These are phyloP conservation scores for Sturmia bella DNA, from an alignment of 2,888 invertebrate genomes.

Conservation along the genomic window DNA sequence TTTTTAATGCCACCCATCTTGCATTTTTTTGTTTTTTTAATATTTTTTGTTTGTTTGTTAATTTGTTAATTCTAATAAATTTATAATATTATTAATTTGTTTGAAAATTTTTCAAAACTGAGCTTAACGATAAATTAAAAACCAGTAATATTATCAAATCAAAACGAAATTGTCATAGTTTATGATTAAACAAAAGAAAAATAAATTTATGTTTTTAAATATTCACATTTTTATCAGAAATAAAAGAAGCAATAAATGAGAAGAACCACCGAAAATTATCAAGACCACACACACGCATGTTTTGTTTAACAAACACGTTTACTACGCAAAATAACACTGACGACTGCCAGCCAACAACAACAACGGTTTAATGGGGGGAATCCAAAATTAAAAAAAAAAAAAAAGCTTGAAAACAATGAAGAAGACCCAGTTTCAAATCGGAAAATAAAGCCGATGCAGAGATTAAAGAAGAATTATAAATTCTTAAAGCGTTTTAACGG, in stretches of 20 bases:
- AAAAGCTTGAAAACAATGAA: slow-evolving; percentile 6
- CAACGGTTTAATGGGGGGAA: slow-evolving; percentile 44
- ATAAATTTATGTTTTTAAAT: slow-evolving; percentile 57
- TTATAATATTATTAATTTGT: slow-evolving; percentile 13
- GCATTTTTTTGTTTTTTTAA: not conserved
- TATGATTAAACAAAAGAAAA: slow-evolving; percentile 66
- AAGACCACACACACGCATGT: slow-evolving; percentile 58
- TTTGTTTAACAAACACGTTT: slow-evolving; percentile 9
- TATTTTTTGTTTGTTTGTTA: too few species aligned
- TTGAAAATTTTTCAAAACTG: slow-evolving; percentile 18
- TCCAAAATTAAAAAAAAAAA: slow-evolving; percentile 29
- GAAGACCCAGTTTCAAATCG: slow-evolving; percentile 49
- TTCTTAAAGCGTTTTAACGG: slow-evolving; percentile 34
- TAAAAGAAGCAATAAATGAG: slow-evolving; percentile 15
- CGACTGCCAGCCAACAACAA: slow-evolving; percentile 25
- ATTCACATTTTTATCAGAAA: slow-evolving; percentile 40
- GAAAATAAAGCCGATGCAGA: slow-evolving; percentile 18
- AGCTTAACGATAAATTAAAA: slow-evolving; percentile 55
- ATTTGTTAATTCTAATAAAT: not conserved
- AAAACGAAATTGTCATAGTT: slow-evolving; percentile 79
- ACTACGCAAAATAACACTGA: slow-evolving; percentile 46
- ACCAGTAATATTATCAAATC: slow-evolving; percentile 72
- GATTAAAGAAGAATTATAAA: slow-evolving; percentile 21
- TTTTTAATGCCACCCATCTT: not conserved
- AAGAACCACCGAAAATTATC: slow-evolving; percentile 18